Evolutionary conservation across 2,113 vertebrate genomes (phyloP), one percentile per base, ranked within the genome.

Genomic region (Neogobius melanostomus): DNA sequence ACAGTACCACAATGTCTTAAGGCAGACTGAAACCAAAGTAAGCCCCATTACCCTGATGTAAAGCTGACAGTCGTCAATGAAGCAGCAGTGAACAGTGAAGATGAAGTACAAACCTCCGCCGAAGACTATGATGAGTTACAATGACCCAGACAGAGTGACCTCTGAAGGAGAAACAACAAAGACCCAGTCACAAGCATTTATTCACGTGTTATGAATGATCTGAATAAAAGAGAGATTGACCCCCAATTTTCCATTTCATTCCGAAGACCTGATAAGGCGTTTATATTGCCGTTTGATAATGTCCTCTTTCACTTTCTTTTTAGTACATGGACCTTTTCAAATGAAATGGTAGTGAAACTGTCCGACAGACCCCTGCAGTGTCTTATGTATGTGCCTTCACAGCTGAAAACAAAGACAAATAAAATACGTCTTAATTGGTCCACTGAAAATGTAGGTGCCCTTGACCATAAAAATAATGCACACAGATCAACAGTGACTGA

Each of bases 271-370:
- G 45, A 62, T 10, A 14, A n/a, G 8, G n/a, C 16, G 21, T 43
- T 54, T 48, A 53, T 17, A 48, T 63, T 47, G 3, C 66, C 69
- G 54, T 63, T 64, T 81, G 61, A 71, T 54, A 60, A 2, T 21
- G 64, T 60, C 80, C 76, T 56, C 75, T 70, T 89, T 71, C 83
- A 86, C 85, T 84, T 89, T 68, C 65, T 61, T 64, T 69, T 50
- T 66, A 62, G 17, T 62, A 54, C 82, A 82, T 87, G 85, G 85
- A 86, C 70, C 68, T 83, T 87, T 86, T 84, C 80, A 82, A 77
- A 76, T 70, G 61, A 12, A 21, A 71, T 63, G 57, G 51, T 61
- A 56, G 72, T 64, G 69, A 54, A 77, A 21, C n/a, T n/a, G n/a
- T n/a, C n/a, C n/a, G n/a, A n/a, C 21, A 21, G 21, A 21, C 21